Percentiles rank a stretch among this genome's conserved stretches.
These are phyloP conservation scores for Cephus sareptanus DNA, from an alignment of 2,888 invertebrate genomes.

Conservation along the genomic window DNA sequence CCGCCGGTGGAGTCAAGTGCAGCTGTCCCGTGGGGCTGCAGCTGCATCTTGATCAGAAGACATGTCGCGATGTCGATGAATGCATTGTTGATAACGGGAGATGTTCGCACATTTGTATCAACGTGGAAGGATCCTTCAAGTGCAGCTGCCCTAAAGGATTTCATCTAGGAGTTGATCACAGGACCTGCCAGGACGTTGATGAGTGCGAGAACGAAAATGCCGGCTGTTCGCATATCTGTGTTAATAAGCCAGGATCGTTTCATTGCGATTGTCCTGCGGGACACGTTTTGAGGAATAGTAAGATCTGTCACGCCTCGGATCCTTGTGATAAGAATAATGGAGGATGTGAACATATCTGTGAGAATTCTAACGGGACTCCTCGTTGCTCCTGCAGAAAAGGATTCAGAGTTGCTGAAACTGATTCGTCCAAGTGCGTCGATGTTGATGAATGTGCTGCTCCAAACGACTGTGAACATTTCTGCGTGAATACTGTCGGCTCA, in stretches of 20 bases:
- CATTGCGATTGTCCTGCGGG: constrained; percentile 65
- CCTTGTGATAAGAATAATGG: constrained; percentile 57
- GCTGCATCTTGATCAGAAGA: constrained; percentile 51
- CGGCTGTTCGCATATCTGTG: constrained; percentile 68
- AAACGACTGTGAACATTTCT: constrained; percentile 65
- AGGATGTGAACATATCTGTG: constrained; percentile 65
- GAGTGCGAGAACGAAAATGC: constrained; percentile 57
- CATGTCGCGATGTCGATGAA: constrained; percentile 61
- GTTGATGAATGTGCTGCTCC: constrained; percentile 62
- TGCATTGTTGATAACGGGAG: constrained; percentile 61
- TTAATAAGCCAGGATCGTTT: constrained; percentile 67
- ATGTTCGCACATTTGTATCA: constrained; percentile 68
- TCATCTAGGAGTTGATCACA: constrained; percentile 61
- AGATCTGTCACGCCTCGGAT: constrained; percentile 37
- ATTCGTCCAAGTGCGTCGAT: constrained; percentile 58
- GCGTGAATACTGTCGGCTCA: constrained; percentile 66
- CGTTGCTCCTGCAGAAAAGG: constrained; percentile 61
- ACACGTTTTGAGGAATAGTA: constrained; percentile 39
- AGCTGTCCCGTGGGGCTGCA: constrained; percentile 66
- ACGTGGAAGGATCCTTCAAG: constrained; percentile 67
- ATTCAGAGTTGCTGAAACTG: constrained; percentile 52
- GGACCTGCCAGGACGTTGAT: constrained; percentile 64
- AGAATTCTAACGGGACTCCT: constrained; percentile 34
- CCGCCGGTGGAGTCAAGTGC: constrained; percentile 67
- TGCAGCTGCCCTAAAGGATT: constrained; percentile 75